phyloP scores from a whole-genome alignment of 1,140 invertebrate genomes.

The Saccostrea glomerata region DNA sequence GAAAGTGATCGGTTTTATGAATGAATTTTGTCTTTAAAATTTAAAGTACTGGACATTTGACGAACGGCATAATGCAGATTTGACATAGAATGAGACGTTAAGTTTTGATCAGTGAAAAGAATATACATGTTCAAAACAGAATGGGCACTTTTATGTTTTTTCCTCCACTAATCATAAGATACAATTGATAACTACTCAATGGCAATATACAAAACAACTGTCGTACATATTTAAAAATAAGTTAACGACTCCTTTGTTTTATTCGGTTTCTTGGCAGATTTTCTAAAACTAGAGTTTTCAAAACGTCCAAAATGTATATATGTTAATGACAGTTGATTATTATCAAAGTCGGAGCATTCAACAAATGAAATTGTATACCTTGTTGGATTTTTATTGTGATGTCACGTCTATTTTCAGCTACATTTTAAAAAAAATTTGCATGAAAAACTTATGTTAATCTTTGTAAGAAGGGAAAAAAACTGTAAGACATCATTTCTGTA shows the following conservation, averaged over 20 bases:
- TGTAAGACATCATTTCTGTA: too few relatives aligned
- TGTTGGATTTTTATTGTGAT: too few relatives aligned
- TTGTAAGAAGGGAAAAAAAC: too few relatives aligned
- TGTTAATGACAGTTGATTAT: slow-evolving; percentile 2
- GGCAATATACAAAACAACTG: neutral
- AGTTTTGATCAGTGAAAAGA: too few relatives aligned
- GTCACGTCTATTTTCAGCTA: too few relatives aligned
- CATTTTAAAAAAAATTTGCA: too few relatives aligned
- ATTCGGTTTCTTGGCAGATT: neutral
- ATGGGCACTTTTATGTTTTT: too few relatives aligned
- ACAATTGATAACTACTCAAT: neutral
- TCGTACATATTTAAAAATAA: neutral
- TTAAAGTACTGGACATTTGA: neutral
- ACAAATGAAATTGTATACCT: neutral
- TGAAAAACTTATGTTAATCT: too few relatives aligned
- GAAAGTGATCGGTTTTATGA: slow-evolving; percentile 23
- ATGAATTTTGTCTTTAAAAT: neutral
- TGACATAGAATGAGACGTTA: neutral
- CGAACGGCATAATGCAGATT: neutral
- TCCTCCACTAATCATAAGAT: too few relatives aligned
- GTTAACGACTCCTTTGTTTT: slow-evolving; percentile 3
- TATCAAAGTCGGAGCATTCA: neutral
- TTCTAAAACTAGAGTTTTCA: neutral
- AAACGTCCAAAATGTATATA: neutral
- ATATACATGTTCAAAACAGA: too few relatives aligned